These are phyloP conservation scores for Sylvia borin DNA, from an alignment of 2,797 vertebrate species.

Conservation along the genomic window DNA sequence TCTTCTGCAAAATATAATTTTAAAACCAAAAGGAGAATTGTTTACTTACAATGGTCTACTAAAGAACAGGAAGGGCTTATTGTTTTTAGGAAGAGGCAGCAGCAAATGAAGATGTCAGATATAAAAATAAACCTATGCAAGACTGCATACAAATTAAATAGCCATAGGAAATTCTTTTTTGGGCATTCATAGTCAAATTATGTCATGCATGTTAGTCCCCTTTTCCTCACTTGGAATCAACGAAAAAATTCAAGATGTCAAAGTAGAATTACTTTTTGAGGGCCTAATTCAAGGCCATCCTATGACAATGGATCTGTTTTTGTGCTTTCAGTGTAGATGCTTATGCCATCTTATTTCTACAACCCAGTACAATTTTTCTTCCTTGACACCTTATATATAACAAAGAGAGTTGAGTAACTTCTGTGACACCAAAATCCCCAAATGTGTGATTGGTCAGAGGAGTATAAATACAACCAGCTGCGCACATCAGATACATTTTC, in stretches of 20 bases:
- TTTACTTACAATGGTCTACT: slow-evolving; percentile 2
- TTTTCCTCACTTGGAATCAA: slow-evolving; percentile 27
- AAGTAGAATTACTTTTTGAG: neutral
- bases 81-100: slow-evolving; percentile 14
- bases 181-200: neutral
- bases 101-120: neutral
- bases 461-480: slow-evolving; percentile 8
- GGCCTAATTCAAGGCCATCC: neutral
- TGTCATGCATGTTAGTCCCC: neutral
- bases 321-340: neutral
- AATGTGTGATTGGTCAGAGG: neutral
- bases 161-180: neutral
- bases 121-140: slow-evolving; percentile 26
- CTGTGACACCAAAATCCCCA: slow-evolving; percentile 1
- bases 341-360: neutral
- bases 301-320: neutral
- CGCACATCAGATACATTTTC: neutral
- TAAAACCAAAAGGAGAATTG: slow-evolving; percentile 23
- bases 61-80: slow-evolving; percentile 35
- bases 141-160: neutral
- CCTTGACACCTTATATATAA: neutral
- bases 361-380: neutral
- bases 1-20: slow-evolving; percentile 20
- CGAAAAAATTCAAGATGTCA: neutral
- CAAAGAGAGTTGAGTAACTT: neutral